Conservation (phyloP, 1,140 invertebrate genomes). For the Centruroides vittatus region DNA sequence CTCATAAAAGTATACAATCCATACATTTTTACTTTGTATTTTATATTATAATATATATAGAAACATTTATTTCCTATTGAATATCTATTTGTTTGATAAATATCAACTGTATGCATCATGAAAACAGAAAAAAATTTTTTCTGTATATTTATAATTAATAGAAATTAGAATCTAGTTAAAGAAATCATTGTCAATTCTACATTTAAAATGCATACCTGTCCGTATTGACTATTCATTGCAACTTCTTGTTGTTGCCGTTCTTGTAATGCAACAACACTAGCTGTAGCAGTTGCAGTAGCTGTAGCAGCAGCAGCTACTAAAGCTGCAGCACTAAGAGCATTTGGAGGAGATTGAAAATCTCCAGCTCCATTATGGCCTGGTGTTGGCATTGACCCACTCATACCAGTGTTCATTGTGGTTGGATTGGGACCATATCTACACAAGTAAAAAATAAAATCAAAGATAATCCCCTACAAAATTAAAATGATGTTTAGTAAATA, state of each 20-base stretch:
- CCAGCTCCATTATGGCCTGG: conserved; percentile 2
- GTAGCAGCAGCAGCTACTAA: conserved; percentile 46
- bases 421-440: conserved; percentile 9
- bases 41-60: too few relatives aligned
- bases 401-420: conserved; percentile 3
- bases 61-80: too few relatives aligned
- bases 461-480: too few relatives aligned
- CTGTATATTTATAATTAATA: too few relatives aligned
- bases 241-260: conserved; percentile 39
- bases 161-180: too few relatives aligned
- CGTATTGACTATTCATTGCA: conserved; percentile 42
- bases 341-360: conserved; percentile 27
- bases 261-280: conserved; percentile 54
- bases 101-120: too few relatives aligned
- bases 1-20: too few relatives aligned
- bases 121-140: too few relatives aligned
- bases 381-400: conserved; percentile 8
- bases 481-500: too few relatives aligned
- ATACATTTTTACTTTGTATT: too few relatives aligned
- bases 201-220: conserved; percentile 33
- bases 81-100: too few relatives aligned
- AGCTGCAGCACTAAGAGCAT: conserved; percentile 47
- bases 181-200: too few relatives aligned
- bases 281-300: conserved; percentile 55
- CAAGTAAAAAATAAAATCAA: neutral